These are phyloP conservation scores for Limnodromus scolopaceus DNA, from an alignment of 2,797 vertebrate genomes.

Conservation along the genomic window DNA sequence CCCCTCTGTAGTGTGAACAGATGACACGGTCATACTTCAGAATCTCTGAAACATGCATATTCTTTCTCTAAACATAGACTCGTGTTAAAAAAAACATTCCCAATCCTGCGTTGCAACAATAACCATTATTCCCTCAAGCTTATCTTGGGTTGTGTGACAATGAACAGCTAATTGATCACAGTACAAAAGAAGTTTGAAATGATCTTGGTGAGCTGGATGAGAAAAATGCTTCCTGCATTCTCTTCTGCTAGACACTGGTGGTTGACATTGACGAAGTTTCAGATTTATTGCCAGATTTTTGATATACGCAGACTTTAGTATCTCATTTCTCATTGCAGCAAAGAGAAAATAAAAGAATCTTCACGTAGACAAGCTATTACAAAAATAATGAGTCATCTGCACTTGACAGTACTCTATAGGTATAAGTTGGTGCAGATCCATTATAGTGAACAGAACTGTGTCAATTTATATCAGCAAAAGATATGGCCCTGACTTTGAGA, in stretches of 20 bases:
- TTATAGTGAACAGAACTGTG: not conserved
- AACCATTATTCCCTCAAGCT: not conserved
- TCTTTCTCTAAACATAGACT: not conserved
- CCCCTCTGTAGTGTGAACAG: not conserved
- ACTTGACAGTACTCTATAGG: not conserved
- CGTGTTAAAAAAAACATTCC: not conserved
- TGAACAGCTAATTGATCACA: not conserved
- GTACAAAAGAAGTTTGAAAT: not conserved
- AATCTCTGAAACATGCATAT: not conserved
- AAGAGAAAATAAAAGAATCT: not conserved
- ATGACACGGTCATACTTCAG: not conserved
- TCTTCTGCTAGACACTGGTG: fast-evolving
- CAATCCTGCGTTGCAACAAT: not conserved
- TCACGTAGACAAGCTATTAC: not conserved
- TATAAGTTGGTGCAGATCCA: not conserved
- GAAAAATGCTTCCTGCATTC: not conserved
- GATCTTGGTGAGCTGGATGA: not conserved
- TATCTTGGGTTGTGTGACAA: not conserved
- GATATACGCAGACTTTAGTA: not conserved
- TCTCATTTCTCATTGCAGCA: not conserved
- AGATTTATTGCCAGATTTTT: not conserved
- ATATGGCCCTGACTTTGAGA: not conserved
- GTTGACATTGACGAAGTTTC: not conserved
- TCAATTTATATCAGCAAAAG: not conserved
- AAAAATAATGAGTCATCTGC: not conserved